These are phyloP conservation scores for Mormyrus proboscirostris DNA, from an alignment of 2,797 vertebrate species.

Conservation along the genomic window DNA sequence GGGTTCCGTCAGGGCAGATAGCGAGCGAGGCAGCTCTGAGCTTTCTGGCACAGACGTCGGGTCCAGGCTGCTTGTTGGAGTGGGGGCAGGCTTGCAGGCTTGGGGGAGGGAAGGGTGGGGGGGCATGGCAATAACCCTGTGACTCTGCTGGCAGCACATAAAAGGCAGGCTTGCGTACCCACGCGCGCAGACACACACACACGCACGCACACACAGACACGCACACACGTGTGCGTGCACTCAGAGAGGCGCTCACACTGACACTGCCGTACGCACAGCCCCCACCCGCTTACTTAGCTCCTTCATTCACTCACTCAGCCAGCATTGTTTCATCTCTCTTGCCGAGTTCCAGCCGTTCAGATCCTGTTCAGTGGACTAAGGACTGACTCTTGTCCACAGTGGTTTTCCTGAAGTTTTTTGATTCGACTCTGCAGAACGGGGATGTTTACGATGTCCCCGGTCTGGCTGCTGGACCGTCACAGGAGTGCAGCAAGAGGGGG, in stretches of 20 bases:
- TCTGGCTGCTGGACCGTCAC: neutral
- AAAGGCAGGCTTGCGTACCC: neutral
- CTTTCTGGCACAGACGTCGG: neutral
- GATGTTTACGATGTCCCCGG: neutral
- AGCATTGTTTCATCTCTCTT: neutral
- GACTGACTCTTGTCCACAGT: neutral
- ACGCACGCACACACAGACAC: neutral
- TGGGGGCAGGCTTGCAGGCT: neutral
- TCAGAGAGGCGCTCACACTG: neutral
- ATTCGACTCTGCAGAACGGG: too few relatives aligned
- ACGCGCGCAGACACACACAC: neutral
- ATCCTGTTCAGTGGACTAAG: neutral
- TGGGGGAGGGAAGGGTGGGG: too few relatives aligned
- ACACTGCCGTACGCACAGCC: neutral
- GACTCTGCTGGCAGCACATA: neutral
- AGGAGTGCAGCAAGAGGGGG: neutral
- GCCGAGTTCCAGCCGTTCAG: neutral
- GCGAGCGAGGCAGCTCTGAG: neutral
- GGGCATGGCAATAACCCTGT: neutral
- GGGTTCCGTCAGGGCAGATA: neutral
- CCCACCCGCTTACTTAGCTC: neutral
- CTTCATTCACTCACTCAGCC: conserved; percentile 1
- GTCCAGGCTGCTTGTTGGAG: neutral
- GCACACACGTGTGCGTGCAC: neutral
- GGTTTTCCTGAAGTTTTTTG: neutral